Evolutionary conservation across 2,888 invertebrate species (phyloP), one percentile per base, ranked within the genome.

Genomic region (Shargacucullia verbasci): DNA sequence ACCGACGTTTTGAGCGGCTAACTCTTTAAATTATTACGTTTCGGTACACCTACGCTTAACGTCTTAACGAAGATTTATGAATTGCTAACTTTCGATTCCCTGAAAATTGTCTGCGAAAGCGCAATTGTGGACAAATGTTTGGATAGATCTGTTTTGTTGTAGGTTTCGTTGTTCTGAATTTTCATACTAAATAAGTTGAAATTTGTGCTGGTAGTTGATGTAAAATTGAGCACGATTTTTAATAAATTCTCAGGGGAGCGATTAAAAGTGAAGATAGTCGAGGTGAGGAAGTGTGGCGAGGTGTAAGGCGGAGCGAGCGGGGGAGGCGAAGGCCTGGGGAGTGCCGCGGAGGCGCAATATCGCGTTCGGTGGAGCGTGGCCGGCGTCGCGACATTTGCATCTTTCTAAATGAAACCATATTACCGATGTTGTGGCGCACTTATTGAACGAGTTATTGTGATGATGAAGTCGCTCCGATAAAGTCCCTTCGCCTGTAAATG

Each of bases 21-120:
- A 89, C 84, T 85, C 83, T 80, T 84, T 87, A 87, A 90, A 87
- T 89, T 89, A 92, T 90, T 85, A 82, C 86, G 80, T 85, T 85
- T 81, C 81, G 80, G 78, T 83, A 80, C 75, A 79, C 80, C 79
- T 79, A 83, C 79, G 80, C 78, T 77, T 80, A 78, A 79, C 70
- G 77, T 78, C 73, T 78, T 78, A 78, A 79, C 78, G 61, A 78
- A 85, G 84, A 85, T 87, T 86, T 85, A 83, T 82, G 59, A 67
- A 71, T 67, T 47, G 47, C 53, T 20, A 71, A 61, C 60, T 70
- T 78, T 61, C 46, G 35, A 70, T 70, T 57, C 49, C 40, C 43
- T 29, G 48, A 55, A 59, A 63, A 57, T 62, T 55, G 43, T 62
- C 37, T 49, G 56, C 9, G 37, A 40, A 34, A 64, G 49, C 44